A percentile compares a stretch with the other conserved stretches of the same genome.
These are phyloP conservation scores for Allophyes oxyacanthae DNA, from an alignment of 2,888 invertebrate species.

Conservation along the genomic window DNA sequence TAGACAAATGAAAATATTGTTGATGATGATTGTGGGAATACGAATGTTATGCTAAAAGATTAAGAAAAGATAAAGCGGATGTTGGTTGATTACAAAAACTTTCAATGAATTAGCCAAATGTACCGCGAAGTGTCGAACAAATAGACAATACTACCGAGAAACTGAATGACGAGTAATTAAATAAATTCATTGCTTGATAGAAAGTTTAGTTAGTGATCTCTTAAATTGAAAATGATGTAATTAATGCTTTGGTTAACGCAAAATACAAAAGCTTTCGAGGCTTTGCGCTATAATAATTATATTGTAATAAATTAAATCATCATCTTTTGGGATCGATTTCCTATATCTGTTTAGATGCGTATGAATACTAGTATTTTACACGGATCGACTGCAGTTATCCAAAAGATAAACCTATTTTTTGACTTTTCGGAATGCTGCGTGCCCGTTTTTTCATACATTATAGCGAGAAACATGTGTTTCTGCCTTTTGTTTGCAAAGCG, in stretches of 20 bases:
- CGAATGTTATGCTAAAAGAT: constrained; percentile 11
- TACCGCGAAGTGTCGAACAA: constrained; percentile 29
- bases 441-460: no score
- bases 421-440: no score
- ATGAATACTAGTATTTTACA: no score
- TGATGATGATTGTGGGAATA: constrained; percentile 43
- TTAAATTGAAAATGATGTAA: constrained; percentile 14
- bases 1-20: constrained; percentile 19
- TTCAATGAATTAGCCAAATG: constrained; percentile 37
- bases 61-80: constrained; percentile 24
- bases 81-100: constrained; percentile 38
- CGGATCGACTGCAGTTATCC: no score
- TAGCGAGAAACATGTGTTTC: no score
- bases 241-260: constrained; percentile 28
- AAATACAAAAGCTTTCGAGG: constrained; percentile 9
- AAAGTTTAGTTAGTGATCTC: constrained; percentile 32
- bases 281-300: background rate
- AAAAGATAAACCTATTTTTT: no score
- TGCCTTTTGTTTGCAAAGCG: no score
- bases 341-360: no score
- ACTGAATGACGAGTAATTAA: constrained; percentile 39
- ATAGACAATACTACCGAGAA: constrained; percentile 30
- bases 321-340: no score
- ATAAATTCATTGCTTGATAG: constrained; percentile 38
- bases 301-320: no score